Evolutionary conservation across 2,888 invertebrate genomes (phyloP).

Genomic region (Aplocera efformata): DNA sequence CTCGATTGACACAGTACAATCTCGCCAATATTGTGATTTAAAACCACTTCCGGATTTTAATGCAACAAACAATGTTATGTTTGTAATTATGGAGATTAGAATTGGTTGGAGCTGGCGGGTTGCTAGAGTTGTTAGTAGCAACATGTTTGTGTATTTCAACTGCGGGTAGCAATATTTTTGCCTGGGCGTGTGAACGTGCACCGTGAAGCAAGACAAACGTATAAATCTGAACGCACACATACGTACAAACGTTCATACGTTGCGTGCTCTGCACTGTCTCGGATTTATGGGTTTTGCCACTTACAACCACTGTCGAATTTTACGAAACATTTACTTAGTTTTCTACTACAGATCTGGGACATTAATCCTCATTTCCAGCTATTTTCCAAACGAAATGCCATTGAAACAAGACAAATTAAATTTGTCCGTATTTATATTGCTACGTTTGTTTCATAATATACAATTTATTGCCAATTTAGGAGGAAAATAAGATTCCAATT

Average conservation of each 20-base stretch:
- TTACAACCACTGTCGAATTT: constrained; percentile 51
- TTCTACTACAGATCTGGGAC: constrained; percentile 8
- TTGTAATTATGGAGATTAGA: constrained; percentile 16
- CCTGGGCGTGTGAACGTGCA: constrained; percentile 45
- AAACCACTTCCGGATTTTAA: constrained; percentile 49
- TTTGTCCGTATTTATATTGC: constrained; percentile 7
- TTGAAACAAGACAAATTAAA: constrained; percentile 19
- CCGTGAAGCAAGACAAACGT: constrained; percentile 51
- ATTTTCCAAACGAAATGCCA: constrained; percentile 16
- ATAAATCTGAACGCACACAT: constrained; percentile 58
- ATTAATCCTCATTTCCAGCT: constrained; percentile 15
- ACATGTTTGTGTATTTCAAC: constrained; percentile 25
- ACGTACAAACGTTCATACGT: too few relatives aligned
- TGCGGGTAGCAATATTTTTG: constrained; percentile 44
- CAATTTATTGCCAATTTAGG: constrained; percentile 38
- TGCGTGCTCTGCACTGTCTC: constrained; percentile 55
- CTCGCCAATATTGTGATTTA: constrained; percentile 62
- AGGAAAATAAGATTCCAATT: constrained; percentile 33
- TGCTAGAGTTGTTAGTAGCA: constrained; percentile 14
- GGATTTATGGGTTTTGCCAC: constrained; percentile 52
- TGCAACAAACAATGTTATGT: constrained; percentile 39
- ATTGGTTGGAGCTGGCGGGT: constrained; percentile 5
- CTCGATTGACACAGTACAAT: constrained; percentile 71
- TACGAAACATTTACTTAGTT: constrained; percentile 31
- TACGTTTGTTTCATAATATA: constrained; percentile 33